Evolutionary conservation across 37 sponge, comb jelly and placozoan genomes (phyloP), one percentile per base, ranked within the genome.

Genomic region (Cliona cf. orientalis): DNA sequence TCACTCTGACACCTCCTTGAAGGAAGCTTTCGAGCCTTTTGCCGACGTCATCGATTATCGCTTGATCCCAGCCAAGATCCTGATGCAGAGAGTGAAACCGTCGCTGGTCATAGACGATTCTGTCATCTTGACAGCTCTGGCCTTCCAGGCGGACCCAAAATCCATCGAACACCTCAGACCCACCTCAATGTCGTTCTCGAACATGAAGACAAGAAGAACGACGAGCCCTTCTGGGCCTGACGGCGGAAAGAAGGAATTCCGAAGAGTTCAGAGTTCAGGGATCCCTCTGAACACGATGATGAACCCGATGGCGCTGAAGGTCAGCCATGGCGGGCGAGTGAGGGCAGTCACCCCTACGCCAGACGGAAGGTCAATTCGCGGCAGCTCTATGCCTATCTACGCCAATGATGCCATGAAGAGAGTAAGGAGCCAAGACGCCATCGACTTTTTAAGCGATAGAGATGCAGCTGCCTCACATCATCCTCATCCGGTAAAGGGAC

Each of bases 141-240:
- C 98, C 37, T 94, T 80, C 58, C 98, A 97, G 55, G 93, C 95
- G 26, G 98, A 97, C 60, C 98, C 98, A 9, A 80, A 69, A 0
- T 89, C 95, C 0, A 90, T 97, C 32, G 92, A 94, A 23, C 57
- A 41, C 28, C 2, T 23, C 38, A 22, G 42, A 19, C 57, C 46
- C 2, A 17, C 28, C 0, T n/a, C 59, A 4, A 32, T n/a, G 29
- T 12, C 42, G 2, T 26, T 33, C 26, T 26, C 68, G 5, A 71
- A 37, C 5, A 9, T 19, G 3, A 62, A n/a, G 35, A 3, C 61
- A 5, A 21, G 28, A 60, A 33, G n/a, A 22, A n/a, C 56, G 26
- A 6, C 0, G 1, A 19, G 22, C 38, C 14, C n/a, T 46, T 21
- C 5, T 60, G 31, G 3, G 5, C 22, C 33, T 14, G 31, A 53